Evolutionary conservation across 2,797 vertebrate species (phyloP), one percentile per base, ranked within the genome.

Genomic region (Pyrocephalus nanus): DNA sequence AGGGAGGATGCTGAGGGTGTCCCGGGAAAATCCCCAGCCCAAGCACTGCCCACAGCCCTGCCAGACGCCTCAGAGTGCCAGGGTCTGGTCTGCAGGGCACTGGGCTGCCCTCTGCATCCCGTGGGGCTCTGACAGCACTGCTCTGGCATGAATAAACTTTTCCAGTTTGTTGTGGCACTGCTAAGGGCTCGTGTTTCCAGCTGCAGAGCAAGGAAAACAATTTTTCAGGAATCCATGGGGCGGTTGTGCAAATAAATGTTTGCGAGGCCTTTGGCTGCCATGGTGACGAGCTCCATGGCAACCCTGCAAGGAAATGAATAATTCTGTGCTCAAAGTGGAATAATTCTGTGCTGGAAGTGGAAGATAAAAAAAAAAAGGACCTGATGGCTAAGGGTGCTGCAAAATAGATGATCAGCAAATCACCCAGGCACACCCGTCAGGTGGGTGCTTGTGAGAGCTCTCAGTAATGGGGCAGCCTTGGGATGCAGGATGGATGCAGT

Each of bases 261-360:
- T 95, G 60, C 27, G 11, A 76, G 90, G 66, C 60, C 61, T 81
- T 88, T 7, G 71, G 94, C 80, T 96, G 94, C 94, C 95, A 90
- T 95, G 21, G 95, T 3, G 38, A 96, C 2, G 8, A 79, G 86
- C 83, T 88, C 94, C 93, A 96, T 95, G 81, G 96, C 92, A 96
- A 95, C 95, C 75, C 77, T 0, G 4, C 83, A 60, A 94, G 92
- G 94, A 95, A 96, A 93, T 93, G 83, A 94, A 86, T 95, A 93
- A 96, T 96, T 95, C 90, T 9, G 43, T n/a, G 81, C 79, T 94
- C 18, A 8, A 17, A 77, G 51, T 12, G 73, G 80, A 93, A 85
- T 95, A 84, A 93, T 95, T 94, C 86, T 4, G 23, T 45, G 81
- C 76, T 95, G 13, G 8, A 76, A 92, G 48, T 29, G 65, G 43